Conservation (phyloP, 2,888 invertebrate species). For the Matsumyia berberina region DNA sequence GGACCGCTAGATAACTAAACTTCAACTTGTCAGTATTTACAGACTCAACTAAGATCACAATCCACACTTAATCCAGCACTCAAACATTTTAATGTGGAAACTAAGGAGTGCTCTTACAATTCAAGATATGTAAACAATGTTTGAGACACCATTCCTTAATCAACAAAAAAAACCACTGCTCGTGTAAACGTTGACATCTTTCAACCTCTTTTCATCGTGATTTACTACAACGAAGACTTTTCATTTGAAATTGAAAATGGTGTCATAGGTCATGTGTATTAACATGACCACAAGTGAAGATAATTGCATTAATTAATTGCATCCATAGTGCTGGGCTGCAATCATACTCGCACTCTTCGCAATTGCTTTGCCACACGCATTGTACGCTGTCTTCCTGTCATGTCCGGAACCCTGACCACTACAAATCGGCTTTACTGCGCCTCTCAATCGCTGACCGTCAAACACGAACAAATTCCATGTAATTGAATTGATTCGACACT, state of each 20-base stretch:
- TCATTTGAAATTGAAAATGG: slow-evolving; percentile 25
- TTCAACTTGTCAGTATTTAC: too few relatives aligned
- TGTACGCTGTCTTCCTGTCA: slow-evolving; percentile 28
- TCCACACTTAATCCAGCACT: too few relatives aligned
- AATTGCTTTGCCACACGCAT: slow-evolving; percentile 58
- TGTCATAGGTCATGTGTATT: slow-evolving; percentile 57
- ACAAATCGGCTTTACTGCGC: slow-evolving; percentile 18
- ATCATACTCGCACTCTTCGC: slow-evolving; percentile 39
- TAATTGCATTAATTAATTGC: slow-evolving; percentile 44
- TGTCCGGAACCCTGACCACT: slow-evolving; percentile 51
- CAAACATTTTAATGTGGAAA: too few relatives aligned
- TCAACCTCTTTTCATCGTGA: slow-evolving; percentile 24
- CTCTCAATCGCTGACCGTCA: slow-evolving; percentile 46
- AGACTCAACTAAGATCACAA: too few relatives aligned
- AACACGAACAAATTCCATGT: slow-evolving; percentile 62
- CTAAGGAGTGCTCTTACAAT: too few relatives aligned
- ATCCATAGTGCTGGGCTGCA: slow-evolving; percentile 15
- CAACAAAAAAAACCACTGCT: slow-evolving; percentile 11
- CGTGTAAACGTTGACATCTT: slow-evolving; percentile 26
- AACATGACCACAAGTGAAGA: slow-evolving; percentile 21
- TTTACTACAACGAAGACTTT: slow-evolving; percentile 4
- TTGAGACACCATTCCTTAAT: background rate
- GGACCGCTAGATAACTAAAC: too few relatives aligned
- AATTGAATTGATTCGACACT: slow-evolving; percentile 73
- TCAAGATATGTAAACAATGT: too few relatives aligned